Percentiles rank a stretch among this genome's conserved stretches.
phyloP scores from a whole-genome alignment of 2,113 vertebrate genomes.

The Nothobranchius kuhntae region DNA sequence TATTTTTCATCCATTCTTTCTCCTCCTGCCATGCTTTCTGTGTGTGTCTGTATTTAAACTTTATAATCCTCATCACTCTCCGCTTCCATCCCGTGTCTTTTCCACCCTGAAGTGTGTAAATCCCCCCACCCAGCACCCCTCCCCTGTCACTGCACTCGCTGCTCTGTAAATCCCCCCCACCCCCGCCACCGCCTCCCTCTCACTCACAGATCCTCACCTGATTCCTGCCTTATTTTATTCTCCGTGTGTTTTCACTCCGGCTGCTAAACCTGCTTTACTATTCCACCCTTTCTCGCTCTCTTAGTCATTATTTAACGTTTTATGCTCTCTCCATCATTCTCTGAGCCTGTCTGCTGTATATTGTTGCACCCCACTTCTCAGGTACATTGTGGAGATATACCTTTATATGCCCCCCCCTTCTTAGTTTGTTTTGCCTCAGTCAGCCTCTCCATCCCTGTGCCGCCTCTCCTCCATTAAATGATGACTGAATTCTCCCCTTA shows the following conservation, averaged over 20 bases:
- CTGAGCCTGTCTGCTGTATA: slow-evolving; percentile 23
- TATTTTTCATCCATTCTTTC: slow-evolving; percentile 45
- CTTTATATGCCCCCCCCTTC: slow-evolving; percentile 35
- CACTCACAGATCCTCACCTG: slow-evolving; percentile 56
- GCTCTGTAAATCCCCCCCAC: slow-evolving; percentile 60
- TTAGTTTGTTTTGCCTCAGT: slow-evolving; percentile 16
- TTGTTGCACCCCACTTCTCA: slow-evolving; percentile 39
- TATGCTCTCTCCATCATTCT: slow-evolving; percentile 47
- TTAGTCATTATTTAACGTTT: slow-evolving; percentile 66
- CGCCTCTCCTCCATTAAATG: slow-evolving; percentile 53
- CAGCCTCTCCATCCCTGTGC: slow-evolving; percentile 29
- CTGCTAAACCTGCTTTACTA: slow-evolving; percentile 46
- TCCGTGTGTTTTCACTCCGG: slow-evolving; percentile 61
- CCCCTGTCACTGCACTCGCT: slow-evolving; percentile 53
- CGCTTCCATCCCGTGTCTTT: slow-evolving; percentile 66
- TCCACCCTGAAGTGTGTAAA: slow-evolving; percentile 74
- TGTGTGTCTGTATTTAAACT: slow-evolving; percentile 70
- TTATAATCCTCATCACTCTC: slow-evolving; percentile 76
- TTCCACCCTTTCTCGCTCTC: slow-evolving; percentile 46
- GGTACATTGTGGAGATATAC: slow-evolving; percentile 30
- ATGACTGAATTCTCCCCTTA: slow-evolving; percentile 63
- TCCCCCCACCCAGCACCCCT: slow-evolving; percentile 38
- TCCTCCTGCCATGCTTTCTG: slow-evolving; percentile 43
- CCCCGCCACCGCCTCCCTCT: slow-evolving; percentile 38
- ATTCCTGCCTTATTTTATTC: slow-evolving; percentile 68